A percentile compares a stretch with the other conserved stretches of the same genome.
Conservation (phyloP, 2,888 invertebrate species). For the Caenorhabditis angaria region DNA sequence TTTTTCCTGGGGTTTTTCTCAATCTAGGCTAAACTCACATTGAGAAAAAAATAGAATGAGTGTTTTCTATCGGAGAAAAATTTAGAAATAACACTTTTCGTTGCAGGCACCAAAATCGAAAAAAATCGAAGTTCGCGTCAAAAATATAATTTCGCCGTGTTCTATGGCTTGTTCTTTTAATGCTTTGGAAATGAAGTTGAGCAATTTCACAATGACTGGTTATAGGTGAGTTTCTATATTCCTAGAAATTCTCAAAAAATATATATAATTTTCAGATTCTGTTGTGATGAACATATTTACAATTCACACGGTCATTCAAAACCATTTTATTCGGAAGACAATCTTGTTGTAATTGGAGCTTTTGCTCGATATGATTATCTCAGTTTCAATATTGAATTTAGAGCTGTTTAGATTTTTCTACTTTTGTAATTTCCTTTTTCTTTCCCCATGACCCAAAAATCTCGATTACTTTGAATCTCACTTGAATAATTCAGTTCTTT, state of each 20-base stretch:
- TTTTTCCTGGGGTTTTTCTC: too few relatives aligned
- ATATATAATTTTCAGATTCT: conserved; percentile 29
- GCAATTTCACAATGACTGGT: conserved; percentile 46
- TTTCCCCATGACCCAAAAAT: too few relatives aligned
- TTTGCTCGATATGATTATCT: conserved; percentile 43
- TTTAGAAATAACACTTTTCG: neutral
- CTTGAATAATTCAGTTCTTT: too few relatives aligned
- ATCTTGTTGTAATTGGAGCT: conserved; percentile 36
- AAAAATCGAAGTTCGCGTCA: conserved; percentile 22
- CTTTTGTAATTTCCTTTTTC: too few relatives aligned
- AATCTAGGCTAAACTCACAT: too few relatives aligned
- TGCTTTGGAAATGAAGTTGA: conserved; percentile 32
- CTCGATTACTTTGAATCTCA: too few relatives aligned
- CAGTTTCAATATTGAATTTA: conserved; percentile 37
- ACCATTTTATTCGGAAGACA: conserved; percentile 18
- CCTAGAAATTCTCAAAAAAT: too few relatives aligned
- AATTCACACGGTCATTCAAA: conserved; percentile 12
- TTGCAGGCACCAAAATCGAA: neutral
- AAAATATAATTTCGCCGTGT: conserved; percentile 41
- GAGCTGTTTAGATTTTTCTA: conserved; percentile 10
- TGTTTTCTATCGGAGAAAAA: neutral
- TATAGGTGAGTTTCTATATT: conserved; percentile 15
- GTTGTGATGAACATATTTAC: conserved; percentile 47
- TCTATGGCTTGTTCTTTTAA: conserved; percentile 46
- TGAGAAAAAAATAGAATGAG: neutral